Percentiles rank a stretch among this genome's conserved stretches.
phyloP scores from a whole-genome alignment of 2,113 vertebrate genomes.

The Leiothrix lutea region DNA sequence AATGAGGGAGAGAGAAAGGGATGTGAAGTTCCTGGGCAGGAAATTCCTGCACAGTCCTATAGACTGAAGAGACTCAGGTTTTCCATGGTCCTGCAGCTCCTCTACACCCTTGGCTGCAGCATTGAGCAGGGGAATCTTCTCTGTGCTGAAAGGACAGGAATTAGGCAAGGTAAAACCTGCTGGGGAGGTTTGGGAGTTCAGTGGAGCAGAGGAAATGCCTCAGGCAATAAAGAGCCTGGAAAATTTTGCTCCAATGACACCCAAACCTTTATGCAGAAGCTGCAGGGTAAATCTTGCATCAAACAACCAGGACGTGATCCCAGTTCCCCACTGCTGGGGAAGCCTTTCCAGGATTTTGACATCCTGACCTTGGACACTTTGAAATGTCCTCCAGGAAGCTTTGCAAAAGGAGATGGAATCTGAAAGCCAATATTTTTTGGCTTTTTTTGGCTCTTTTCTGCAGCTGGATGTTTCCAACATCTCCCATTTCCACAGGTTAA shows the following conservation, averaged over 20 bases:
- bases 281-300: neutral
- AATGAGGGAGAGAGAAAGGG: neutral
- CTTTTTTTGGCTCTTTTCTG: neutral
- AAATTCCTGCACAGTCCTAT: neutral
- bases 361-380: neutral
- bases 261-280: neutral
- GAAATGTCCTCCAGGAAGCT: neutral
- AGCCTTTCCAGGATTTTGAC: neutral
- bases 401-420: neutral
- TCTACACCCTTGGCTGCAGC: neutral
- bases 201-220: fast-evolving
- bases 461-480: neutral
- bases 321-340: neutral
- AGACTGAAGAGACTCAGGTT: neutral
- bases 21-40: neutral
- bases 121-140: neutral
- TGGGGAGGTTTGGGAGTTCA: neutral
- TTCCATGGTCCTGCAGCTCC: neutral
- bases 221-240: neutral
- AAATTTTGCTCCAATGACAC: fast-evolving
- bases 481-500: neutral
- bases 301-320: neutral
- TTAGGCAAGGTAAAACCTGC: neutral
- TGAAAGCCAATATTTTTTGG: neutral
- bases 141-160: neutral